A percentile compares a stretch with the other conserved stretches of the same genome.
These are phyloP conservation scores for Esperia sulphurella DNA, from an alignment of 2,888 invertebrate genomes.

Conservation along the genomic window DNA sequence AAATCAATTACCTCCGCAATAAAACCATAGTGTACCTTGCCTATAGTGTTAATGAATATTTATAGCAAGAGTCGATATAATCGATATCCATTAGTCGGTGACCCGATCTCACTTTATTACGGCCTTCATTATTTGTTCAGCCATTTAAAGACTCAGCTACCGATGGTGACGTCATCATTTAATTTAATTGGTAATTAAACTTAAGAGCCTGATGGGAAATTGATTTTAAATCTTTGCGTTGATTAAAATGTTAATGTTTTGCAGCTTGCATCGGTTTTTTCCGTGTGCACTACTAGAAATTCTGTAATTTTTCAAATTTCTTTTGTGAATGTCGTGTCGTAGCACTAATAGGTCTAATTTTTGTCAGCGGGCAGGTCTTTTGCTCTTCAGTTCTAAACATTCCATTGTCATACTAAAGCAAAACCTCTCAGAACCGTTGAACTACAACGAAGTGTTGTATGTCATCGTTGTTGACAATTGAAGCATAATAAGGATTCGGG, in stretches of 20 bases:
- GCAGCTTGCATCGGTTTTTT: too few species aligned
- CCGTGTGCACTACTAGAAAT: too few species aligned
- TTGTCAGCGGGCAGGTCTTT: too few species aligned
- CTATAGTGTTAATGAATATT: constrained; percentile 5
- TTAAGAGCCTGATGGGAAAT: background rate
- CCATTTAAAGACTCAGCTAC: background rate
- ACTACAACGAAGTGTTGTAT: too few species aligned
- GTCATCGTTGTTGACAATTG: too few species aligned
- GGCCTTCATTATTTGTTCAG: constrained; percentile 4
- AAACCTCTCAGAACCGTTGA: too few species aligned
- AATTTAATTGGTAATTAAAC: background rate
- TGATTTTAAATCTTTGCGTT: background rate
- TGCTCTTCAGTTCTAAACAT: too few species aligned
- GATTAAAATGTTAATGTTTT: background rate
- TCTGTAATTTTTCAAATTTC: too few species aligned
- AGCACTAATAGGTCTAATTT: too few species aligned
- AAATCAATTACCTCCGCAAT: background rate
- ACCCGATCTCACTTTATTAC: constrained; percentile 10
- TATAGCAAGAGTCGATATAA: constrained; percentile 9
- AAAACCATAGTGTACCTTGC: background rate
- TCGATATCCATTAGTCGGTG: constrained; percentile 31
- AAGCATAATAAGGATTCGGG: too few species aligned
- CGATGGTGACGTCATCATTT: background rate
- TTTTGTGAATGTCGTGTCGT: too few species aligned
- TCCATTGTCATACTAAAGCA: too few species aligned